Evolutionary conservation across 2,113 vertebrate genomes (phyloP).

Genomic region (Perca schrenkii): DNA sequence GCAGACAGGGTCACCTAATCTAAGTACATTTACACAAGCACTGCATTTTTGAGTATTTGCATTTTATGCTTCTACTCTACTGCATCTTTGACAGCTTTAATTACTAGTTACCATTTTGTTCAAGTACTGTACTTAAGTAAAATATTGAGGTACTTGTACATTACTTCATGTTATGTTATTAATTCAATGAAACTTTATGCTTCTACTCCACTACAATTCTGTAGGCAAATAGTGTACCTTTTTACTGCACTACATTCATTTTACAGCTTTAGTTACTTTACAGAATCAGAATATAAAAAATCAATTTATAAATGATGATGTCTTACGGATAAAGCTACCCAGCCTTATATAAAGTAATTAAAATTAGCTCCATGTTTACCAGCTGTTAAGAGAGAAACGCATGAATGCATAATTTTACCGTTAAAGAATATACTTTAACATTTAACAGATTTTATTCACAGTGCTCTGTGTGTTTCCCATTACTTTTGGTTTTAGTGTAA

Average conservation of each 20-base stretch:
- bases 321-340: neutral
- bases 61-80: too few relatives aligned
- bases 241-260: neutral
- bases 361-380: neutral
- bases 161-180: neutral
- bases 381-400: too few relatives aligned
- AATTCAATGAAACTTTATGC: neutral
- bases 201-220: neutral
- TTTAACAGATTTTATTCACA: neutral
- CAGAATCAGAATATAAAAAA: neutral
- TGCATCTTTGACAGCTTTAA: neutral
- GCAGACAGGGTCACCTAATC: conserved; percentile 10
- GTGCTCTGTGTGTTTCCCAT: neutral
- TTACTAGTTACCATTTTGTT: neutral
- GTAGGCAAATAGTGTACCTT: neutral
- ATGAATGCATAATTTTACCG: neutral
- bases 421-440: neutral
- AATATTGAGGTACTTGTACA: neutral
- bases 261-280: neutral
- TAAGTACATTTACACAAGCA: too few relatives aligned
- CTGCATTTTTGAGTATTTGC: neutral
- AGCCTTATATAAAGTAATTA: neutral
- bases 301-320: neutral
- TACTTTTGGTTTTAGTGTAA: neutral
- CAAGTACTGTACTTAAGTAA: neutral